A percentile compares a stretch with the other conserved stretches of the same genome.
phyloP scores from a whole-genome alignment of 2,888 invertebrate genomes.

The Linnaemya vulpina region DNA sequence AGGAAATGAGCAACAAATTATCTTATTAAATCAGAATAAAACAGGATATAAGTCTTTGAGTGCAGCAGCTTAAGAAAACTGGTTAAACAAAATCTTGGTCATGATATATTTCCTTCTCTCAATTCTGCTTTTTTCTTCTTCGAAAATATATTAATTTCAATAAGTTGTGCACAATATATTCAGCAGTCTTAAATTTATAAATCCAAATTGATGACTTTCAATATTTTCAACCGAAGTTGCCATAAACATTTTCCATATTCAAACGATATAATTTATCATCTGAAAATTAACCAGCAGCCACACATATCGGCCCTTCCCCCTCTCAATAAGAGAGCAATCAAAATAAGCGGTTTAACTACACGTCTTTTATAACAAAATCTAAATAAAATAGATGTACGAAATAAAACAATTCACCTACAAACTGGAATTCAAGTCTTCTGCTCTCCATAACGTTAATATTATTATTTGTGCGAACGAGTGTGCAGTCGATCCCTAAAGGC shows the following conservation, averaged over 20 bases:
- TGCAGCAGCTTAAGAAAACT: too few relatives aligned
- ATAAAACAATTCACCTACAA: constrained; percentile 62
- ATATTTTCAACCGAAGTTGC: constrained; percentile 62
- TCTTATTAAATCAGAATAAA: too few relatives aligned
- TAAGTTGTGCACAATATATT: background rate
- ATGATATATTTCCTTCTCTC: too few relatives aligned
- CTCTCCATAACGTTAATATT: constrained; percentile 64
- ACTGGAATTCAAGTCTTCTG: constrained; percentile 31
- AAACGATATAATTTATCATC: constrained; percentile 63
- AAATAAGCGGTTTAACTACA: constrained; percentile 71
- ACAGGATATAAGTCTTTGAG: too few relatives aligned
- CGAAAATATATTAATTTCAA: background rate
- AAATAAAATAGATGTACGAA: constrained; percentile 39
- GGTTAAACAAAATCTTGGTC: too few relatives aligned
- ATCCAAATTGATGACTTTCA: constrained; percentile 66
- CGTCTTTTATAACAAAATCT: constrained; percentile 50
- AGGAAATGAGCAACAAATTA: too few relatives aligned
- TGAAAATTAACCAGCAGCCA: constrained; percentile 43
- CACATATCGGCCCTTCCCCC: constrained; percentile 34
- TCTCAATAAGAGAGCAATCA: constrained; percentile 61
- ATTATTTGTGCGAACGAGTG: constrained; percentile 3
- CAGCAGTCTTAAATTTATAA: constrained; percentile 13
- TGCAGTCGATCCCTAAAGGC: constrained; percentile 62
- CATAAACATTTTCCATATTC: constrained; percentile 41
- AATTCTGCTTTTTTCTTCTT: background rate